Base-by-base conservation (phyloP, 2,888 invertebrate species). In the Cryptus viduatorius region DNA sequence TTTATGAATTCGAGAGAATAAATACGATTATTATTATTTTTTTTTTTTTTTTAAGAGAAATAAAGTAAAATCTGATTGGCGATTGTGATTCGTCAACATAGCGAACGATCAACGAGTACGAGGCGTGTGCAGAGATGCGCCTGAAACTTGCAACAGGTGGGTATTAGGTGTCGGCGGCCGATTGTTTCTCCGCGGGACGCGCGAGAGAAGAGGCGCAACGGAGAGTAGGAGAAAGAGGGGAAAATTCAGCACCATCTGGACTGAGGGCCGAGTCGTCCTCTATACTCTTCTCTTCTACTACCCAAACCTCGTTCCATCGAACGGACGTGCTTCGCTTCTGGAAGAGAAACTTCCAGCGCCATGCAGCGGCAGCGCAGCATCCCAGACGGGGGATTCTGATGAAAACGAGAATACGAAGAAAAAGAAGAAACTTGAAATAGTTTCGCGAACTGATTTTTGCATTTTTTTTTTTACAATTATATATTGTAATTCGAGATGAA, bases 61-160 rank as follows among this genome's bases (percentile, higher is more conserved):
- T 44, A 48, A 4, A 29, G 56, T n/a, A 56, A 61, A 50, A 4
- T 81, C 14, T 4, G n/a, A 46, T 53, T 46, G 72, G 3, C 10
- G 37, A 12, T 29, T 48, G 68, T 10, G 56, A 24, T 24, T 67
- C 56, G 78, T 71, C 53, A 42, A 80, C 53, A 80, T 79, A 71
- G 71, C 14, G 24, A 53, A 72, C 82, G 67, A 64, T 56, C 56
- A 71, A 67, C 77, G 81, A 82, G 69, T 61, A 79, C 46, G 67
- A 75, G 81, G 83, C 76, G 80, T 64, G 83, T 78, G 84, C 81
- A 73, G 84, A 82, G 82, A 86, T 86, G 84, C 85, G 87, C 83
- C 86, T 83, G 86, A 83, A 84, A 85, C 67, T 86, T 85, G 87
- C 87, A 87, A 87, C 87, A 87, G 87, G 87, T 87, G 87, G 87